Base-by-base conservation (phyloP, 2,888 invertebrate species). In the Clanis bilineata region DNA sequence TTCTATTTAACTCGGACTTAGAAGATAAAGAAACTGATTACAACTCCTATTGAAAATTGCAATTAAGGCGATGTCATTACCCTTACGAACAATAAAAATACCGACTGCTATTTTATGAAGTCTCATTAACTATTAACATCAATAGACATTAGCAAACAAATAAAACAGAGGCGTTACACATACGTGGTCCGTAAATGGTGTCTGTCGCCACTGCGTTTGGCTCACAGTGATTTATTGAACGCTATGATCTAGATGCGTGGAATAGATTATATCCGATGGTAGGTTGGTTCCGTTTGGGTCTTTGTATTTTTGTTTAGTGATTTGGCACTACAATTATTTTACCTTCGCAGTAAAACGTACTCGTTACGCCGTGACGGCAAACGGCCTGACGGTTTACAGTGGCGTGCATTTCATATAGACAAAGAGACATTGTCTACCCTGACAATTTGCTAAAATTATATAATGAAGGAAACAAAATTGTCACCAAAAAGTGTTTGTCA, bases 211-310 rank as follows among this genome's bases (percentile, higher is more conserved):
- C 51, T 83, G 62, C 82, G 85, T 87, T 84, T 82, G 86, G 86
- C 62, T 51, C 63, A 66, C 64, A 71, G 83, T 87, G 88, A 90
- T 90, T 87, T 90, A 90, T 89, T 81, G 80, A 66, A 67, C 62
- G 68, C 77, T 80, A 76, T 86, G 87, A 88, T 90, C 90, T 88
- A 85, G 82, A 88, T 87, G 86, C 76, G 76, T 80, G 80, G 85
- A 83, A 87, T 87, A 80, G 79, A 83, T 83, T 79, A 82, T 74
- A 84, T 83, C 65, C 64, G 64, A 56, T 36, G 56, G 7, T 25
- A 58, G 72, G 66, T 72, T 18, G 61, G 63, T 58, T 78, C 80
- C 64, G 44, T 45, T 76, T 82, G 56, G 74, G 25, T 39, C 76
- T 61, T n/a, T n/a, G 3, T 32, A 36, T 36, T 23, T 9, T 57